Evolutionary conservation across 2,113 vertebrate genomes (phyloP).

Genomic region (Glaucidium brasilianum): DNA sequence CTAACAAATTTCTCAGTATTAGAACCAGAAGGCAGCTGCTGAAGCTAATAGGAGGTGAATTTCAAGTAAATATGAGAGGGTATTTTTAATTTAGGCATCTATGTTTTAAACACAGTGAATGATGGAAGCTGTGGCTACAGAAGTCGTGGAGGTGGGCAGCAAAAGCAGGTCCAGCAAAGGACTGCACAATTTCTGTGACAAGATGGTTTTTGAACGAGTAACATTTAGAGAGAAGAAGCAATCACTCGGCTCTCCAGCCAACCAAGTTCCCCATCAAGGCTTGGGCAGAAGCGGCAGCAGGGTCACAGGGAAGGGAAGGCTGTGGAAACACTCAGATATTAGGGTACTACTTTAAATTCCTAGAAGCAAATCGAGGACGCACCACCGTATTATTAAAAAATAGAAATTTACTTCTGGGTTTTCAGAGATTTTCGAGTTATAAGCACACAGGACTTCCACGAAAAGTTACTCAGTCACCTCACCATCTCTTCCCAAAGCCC

Average conservation of each 20-base stretch:
- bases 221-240: neutral
- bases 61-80: neutral
- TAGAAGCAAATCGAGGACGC: neutral
- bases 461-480: neutral
- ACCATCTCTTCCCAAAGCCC: neutral
- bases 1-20: neutral
- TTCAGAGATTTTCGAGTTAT: neutral
- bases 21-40: neutral
- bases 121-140: neutral
- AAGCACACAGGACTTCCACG: neutral
- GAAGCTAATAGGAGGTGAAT: neutral
- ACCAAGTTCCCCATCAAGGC: accelerated
- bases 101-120: accelerated
- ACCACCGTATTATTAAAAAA: neutral
- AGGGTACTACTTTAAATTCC: neutral
- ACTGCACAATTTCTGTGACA: neutral
- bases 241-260: neutral
- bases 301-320: neutral
- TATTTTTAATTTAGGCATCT: neutral
- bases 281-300: neutral
- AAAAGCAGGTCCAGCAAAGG: neutral
- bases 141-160: accelerated
- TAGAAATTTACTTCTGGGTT: neutral
- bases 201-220: accelerated
- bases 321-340: too few relatives aligned